Evolutionary conservation across 2,888 invertebrate species (phyloP).

Genomic region (Encarsia formosa): DNA sequence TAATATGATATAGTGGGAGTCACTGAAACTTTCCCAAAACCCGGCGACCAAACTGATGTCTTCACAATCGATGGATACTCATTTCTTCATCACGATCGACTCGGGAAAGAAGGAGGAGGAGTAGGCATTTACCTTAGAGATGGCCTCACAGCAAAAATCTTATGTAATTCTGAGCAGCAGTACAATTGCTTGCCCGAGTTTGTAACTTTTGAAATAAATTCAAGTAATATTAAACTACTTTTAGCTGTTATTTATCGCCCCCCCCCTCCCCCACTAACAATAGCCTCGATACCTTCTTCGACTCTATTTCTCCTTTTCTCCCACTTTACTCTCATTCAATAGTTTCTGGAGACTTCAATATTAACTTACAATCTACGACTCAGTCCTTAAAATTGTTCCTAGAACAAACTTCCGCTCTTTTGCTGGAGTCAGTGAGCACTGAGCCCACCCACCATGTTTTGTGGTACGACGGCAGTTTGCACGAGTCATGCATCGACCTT

Average conservation of each 20-base stretch:
- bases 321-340: not conserved
- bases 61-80: not conserved
- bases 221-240: not conserved
- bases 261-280: not conserved
- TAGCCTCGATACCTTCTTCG: not conserved
- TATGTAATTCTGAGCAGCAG: not conserved
- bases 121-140: not conserved
- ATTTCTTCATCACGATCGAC: not conserved
- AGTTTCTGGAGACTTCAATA: not conserved
- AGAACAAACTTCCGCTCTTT: too few relatives aligned
- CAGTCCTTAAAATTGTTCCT: not conserved
- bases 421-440: not conserved
- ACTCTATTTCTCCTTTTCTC: not conserved
- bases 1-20: not conserved
- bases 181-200: not conserved
- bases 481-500: not conserved
- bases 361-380: not conserved
- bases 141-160: not conserved
- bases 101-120: not conserved
- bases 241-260: not conserved
- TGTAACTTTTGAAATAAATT: not conserved
- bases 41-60: too few relatives aligned
- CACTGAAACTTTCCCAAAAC: not conserved
- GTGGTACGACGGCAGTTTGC: too few relatives aligned
- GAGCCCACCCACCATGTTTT: not conserved